Percentiles rank a stretch among this genome's conserved stretches.
Evolutionary conservation across 2,797 vertebrate species (phyloP).

Genomic region (Ciconia nigra): DNA sequence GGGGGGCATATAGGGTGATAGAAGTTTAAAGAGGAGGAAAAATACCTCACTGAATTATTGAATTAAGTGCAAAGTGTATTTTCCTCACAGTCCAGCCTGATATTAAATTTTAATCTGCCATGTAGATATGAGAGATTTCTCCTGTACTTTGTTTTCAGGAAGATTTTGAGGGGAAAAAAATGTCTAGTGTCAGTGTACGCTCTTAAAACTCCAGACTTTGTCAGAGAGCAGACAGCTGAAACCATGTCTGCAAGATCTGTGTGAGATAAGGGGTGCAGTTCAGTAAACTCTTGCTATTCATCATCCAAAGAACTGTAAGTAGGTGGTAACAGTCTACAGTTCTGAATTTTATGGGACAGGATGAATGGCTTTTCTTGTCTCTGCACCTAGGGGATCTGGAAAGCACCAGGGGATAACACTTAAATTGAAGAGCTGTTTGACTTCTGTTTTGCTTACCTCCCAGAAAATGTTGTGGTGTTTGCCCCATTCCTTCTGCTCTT

Average conservation of each 20-base stretch:
- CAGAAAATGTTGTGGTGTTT: neutral
- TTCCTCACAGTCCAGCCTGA: neutral
- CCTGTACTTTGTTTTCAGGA: neutral
- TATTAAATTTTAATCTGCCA: neutral
- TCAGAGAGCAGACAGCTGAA: neutral
- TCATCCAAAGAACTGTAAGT: neutral
- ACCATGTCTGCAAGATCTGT: neutral
- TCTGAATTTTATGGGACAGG: neutral
- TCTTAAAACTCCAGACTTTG: neutral
- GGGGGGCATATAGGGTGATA: neutral
- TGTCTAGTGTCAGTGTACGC: neutral
- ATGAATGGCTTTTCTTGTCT: neutral
- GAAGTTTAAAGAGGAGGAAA: neutral
- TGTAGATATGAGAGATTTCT: neutral
- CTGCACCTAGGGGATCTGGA: neutral
- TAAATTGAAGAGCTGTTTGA: neutral
- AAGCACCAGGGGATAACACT: neutral
- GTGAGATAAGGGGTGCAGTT: neutral
- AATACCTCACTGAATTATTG: neutral
- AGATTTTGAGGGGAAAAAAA: neutral
- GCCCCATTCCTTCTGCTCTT: neutral
- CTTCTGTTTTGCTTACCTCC: neutral
- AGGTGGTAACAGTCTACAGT: neutral
- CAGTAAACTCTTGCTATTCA: neutral
- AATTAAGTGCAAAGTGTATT: neutral